A percentile compares a stretch with the other conserved stretches of the same genome.
Conservation (phyloP, 1,140 invertebrate species). For the Drosophila ambigua region DNA sequence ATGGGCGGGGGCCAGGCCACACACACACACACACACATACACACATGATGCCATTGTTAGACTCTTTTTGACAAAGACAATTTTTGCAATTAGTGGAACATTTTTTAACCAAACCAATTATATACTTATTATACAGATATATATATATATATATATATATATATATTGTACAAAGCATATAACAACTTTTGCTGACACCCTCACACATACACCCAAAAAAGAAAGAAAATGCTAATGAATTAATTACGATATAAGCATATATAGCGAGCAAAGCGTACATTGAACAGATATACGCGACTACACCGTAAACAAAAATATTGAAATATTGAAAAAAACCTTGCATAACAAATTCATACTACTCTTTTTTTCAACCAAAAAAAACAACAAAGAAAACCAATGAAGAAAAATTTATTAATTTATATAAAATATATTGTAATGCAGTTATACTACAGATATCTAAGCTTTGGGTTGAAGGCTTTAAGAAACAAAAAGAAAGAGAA, state of each 20-base stretch:
- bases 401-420: slow-evolving; percentile 57
- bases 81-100: slow-evolving; percentile 66
- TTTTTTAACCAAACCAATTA: slow-evolving; percentile 55
- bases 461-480: slow-evolving; percentile 69
- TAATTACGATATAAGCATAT: slow-evolving; percentile 52
- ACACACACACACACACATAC: slow-evolving; percentile 8
- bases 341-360: slow-evolving; percentile 84
- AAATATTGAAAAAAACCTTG: slow-evolving; percentile 78
- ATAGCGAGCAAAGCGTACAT: slow-evolving; percentile 28
- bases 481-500: slow-evolving; percentile 23
- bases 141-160: slow-evolving; percentile 30
- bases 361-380: slow-evolving; percentile 76
- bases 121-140: slow-evolving; percentile 39
- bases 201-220: slow-evolving; percentile 15
- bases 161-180: slow-evolving; percentile 41
- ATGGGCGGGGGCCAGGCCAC: slow-evolving; percentile 1
- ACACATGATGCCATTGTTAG: slow-evolving; percentile 59
- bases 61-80: slow-evolving; percentile 58
- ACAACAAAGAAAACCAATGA: slow-evolving; percentile 36
- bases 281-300: slow-evolving; percentile 31
- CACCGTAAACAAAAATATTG: slow-evolving; percentile 69
- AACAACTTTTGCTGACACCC: slow-evolving; percentile 50
- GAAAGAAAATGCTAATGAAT: slow-evolving; percentile 70
- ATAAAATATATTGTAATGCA: slow-evolving; percentile 75
- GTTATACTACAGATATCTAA: slow-evolving; percentile 39